Evolutionary conservation across 1,140 invertebrate species (phyloP).

Genomic region (Lordiphosa stackelbergi): DNA sequence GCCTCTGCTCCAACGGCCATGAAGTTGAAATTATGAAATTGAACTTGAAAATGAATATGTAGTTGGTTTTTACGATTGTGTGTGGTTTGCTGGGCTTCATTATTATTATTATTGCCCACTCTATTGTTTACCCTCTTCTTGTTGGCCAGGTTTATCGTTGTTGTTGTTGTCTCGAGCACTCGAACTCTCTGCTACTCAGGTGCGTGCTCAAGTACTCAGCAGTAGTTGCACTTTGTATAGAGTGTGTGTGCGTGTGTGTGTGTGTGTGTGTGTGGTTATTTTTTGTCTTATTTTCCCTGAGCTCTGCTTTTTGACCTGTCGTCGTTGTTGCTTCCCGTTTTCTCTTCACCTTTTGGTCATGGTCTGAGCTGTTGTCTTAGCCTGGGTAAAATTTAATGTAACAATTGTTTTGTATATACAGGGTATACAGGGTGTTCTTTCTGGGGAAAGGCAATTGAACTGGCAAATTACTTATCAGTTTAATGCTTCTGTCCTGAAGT

Average conservation of each 20-base stretch:
- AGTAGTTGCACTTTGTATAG: constrained; percentile 38
- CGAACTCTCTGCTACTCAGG: constrained; percentile 20
- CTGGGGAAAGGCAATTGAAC: too few relatives aligned
- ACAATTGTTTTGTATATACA: too few relatives aligned
- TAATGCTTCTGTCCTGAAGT: too few relatives aligned
- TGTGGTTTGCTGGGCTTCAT: constrained; percentile 35
- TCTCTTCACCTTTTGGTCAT: constrained; percentile 5
- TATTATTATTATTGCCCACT: constrained; percentile 45
- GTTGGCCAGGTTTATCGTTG: constrained; percentile 2
- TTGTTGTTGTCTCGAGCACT: constrained; percentile 1
- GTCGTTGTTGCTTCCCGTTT: constrained; percentile 6
- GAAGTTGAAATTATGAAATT: constrained; percentile 72
- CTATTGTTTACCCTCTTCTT: constrained; percentile 1
- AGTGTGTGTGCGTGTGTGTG: not conserved
- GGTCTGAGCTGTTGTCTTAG: constrained; percentile 9
- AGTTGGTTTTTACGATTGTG: constrained; percentile 17
- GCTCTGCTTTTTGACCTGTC: constrained; percentile 1
- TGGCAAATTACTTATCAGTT: not conserved
- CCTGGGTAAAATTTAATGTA: not conserved
- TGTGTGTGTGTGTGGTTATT: constrained; percentile 6
- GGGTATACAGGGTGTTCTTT: too few relatives aligned
- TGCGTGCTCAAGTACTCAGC: constrained; percentile 61
- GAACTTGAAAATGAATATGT: constrained; percentile 62
- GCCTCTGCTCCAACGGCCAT: constrained; percentile 40
- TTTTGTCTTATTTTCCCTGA: constrained; percentile 4